Evolutionary conservation across 2,797 vertebrate genomes (phyloP), one percentile per base, ranked within the genome.

Genomic region (Pangasius krempfi): DNA sequence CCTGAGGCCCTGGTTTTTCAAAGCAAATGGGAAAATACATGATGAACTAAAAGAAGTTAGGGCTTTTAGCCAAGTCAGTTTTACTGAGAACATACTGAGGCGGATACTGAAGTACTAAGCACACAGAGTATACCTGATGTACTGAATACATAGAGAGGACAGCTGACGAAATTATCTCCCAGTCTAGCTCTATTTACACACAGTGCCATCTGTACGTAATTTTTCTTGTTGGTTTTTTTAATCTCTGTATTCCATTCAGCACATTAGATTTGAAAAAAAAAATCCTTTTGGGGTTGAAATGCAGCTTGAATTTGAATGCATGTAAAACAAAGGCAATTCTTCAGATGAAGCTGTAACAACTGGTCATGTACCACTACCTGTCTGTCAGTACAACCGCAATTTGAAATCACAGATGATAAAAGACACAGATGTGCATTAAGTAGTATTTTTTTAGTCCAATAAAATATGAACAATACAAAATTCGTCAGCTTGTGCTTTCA

Each of bases 1-100:
- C 89, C 72, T 56, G 20, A 70, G 68, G 87, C 70, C 16, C 30
- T 73, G 78, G 16, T 33, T 88, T 86, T 78, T 89, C 84, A 91
- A 91, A 91, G 86, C 76, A 85, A 68, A 86, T 66, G 68, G 50
- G 60, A 76, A 52, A 84, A 89, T 30, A 56, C 20, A 73, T 68
- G 68, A 89, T 66, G 37, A 87, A 79, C 79, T 91, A 30, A 89
- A 86, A 62, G 78, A 47, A 89, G 22, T 76, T 22, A 87, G 73
- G 78, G 76, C 75, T 60, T 90, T 89, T 40, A 62, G 75, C 70
- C 68, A 82, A 85, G 76, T 91, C 52, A 62, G 64, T 60, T 90
- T 86, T 85, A 88, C 16, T 18, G 47, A 81, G 1, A 18, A 81
- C 33, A 25, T 22, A 27, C 40, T 44, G 47, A 44, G 40, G 47